Evolutionary conservation across 2,797 vertebrate species (phyloP), one percentile per base, ranked within the genome.

Genomic region (Lophius americanus): DNA sequence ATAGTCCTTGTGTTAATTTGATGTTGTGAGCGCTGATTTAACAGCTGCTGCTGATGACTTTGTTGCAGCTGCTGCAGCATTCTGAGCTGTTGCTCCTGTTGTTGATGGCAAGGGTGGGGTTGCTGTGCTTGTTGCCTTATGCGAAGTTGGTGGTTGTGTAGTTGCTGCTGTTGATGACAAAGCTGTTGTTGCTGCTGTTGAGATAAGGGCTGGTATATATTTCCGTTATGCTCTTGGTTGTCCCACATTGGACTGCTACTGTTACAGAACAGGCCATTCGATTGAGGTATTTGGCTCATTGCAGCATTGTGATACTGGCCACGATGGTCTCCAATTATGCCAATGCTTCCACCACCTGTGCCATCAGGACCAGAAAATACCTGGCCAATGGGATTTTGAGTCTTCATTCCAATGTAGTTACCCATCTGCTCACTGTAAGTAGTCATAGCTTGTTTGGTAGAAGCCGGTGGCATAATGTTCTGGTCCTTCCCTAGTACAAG

Each of bases 241-340:
- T 96, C 96, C 98, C 98, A 99, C 95, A 99, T 96, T 42, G 97
- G 96, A 82, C 96, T 98, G 56, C 94, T 94, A 41, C 94, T 96
- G 86, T 94, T 95, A 83, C 96, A 95, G 93, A 97, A 99, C 81
- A 98, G 90, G 77, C 96, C 96, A 78, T 98, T 98, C 53, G 96
- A 89, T 70, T 96, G 96, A 84, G 92, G 94, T 60, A 91, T 92
- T 0, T 95, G 95, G 70, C 93, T 94, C 80, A 97, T 89, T 47
- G 94, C 89, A 71, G 95, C 94, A 73, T 91, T 95, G 70, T 91
- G 96, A 90, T 96, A 98, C 54, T 96, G 96, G 75, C 95, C 92
- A 70, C 86, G 86, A 76, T 95, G 96, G 79, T 95, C 95, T 51
- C 93, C 93, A 70, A 96, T 91, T 75, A 96, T 92, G 37, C 81